A percentile compares a stretch with the other conserved stretches of the same genome.
phyloP scores from a whole-genome alignment of 2,888 invertebrate species.

The Pristionchus maxplancki region DNA sequence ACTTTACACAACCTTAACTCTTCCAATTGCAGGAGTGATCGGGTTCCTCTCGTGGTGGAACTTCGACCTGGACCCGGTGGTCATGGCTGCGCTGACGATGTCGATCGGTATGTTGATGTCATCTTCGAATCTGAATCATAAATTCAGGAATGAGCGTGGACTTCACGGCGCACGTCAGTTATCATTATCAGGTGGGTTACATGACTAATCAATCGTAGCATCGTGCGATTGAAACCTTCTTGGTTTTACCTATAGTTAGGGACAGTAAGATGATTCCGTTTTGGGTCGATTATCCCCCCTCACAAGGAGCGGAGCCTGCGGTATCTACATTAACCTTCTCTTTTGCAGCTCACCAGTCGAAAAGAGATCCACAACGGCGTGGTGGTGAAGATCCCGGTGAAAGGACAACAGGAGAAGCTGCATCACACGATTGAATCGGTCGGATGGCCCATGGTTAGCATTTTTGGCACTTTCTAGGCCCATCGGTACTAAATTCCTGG shows the following conservation, averaged over 20 bases:
- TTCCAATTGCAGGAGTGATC: slow-evolving; percentile 73
- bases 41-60: slow-evolving; percentile 75
- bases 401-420: slow-evolving; percentile 58
- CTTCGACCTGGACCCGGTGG: slow-evolving; percentile 76
- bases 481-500: no score
- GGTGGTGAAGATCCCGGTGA: slow-evolving; percentile 68
- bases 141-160: slow-evolving; percentile 71
- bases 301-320: no score
- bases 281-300: no score
- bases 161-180: slow-evolving; percentile 76
- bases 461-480: no score
- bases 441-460: slow-evolving; percentile 74
- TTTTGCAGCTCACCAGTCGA: slow-evolving; percentile 60
- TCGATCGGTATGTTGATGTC: slow-evolving; percentile 61
- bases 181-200: slow-evolving; percentile 72
- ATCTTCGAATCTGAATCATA: slow-evolving; percentile 57
- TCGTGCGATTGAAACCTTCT: no score
- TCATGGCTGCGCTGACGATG: slow-evolving; percentile 76
- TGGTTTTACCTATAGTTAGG: no score
- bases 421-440: slow-evolving; percentile 55
- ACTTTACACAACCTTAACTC: neutral
- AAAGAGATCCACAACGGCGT: slow-evolving; percentile 68
- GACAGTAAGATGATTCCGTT: no score
- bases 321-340: no score
- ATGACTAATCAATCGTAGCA: no score